Base-by-base conservation (phyloP, 2,113 vertebrate species). In the Hippocampus zosterae region DNA sequence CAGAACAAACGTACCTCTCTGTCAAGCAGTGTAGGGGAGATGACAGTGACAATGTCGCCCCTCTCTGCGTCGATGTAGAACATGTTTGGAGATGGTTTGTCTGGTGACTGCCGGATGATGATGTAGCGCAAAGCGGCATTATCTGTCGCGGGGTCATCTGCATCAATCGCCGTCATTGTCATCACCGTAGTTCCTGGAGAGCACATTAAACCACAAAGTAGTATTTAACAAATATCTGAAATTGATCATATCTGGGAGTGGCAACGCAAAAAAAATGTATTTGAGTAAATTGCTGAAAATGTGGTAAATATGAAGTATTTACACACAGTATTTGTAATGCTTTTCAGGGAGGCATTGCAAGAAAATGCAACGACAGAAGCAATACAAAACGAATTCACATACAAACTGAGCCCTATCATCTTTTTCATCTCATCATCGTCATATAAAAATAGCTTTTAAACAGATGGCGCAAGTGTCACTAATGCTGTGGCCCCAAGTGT, bases 41-140 rank as follows among this genome's bases (percentile, higher is more conserved):
- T 97, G 29, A 96, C 94, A 0, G 97, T 99, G 80, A 98, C 95
- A 0, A 99, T 97, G 86, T 98, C 95, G 62, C 97, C 97, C 77
- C 94, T 95, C 44, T 99, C 97, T 0, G 95, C 94, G 50, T 98
- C 95, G 27, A 98, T 98, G 87, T 94, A 95, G 93, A 99, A 99
- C 97, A 99, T 98, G 89, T 96, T 97, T 8, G 95, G 95, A 1
- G 95, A 97, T 0, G 97, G 97, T 78, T 95, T 96, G 88, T 94
- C 94, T 5, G 97, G 97, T 0, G 94, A 95, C 90, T 99, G 97
- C 23, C 92, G 92, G 21, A 96, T 85, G 75, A 99, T 99, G 81
- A 93, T 96, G 81, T 99, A 99, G 4, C 96, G 91, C 78, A 98
- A 86, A 0, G 94, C 94, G 0, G 97, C 97, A 1, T 98, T 99